Conservation (phyloP, 2,113 vertebrate genomes). For the Paradisaea rubra region DNA sequence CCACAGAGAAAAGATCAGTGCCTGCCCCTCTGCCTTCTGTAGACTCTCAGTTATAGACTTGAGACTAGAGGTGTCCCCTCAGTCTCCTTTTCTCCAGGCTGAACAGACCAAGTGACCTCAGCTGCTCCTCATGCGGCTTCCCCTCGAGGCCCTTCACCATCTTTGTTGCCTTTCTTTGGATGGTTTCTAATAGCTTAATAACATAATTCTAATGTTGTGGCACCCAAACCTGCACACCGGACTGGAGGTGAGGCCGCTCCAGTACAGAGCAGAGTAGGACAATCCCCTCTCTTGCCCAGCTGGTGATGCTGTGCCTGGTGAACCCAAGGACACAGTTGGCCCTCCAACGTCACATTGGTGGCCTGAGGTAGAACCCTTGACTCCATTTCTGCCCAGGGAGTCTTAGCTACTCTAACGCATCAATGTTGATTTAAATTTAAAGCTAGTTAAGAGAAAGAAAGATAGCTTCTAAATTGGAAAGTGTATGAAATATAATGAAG, state of each 20-base stretch:
- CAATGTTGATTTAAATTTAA: neutral
- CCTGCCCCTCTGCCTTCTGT: neutral
- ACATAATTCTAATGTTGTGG: neutral
- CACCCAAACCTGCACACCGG: rapidly evolving
- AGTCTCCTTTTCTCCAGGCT: neutral
- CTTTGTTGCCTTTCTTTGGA: neutral
- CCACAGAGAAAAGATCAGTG: neutral
- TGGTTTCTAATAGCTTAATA: too few species aligned
- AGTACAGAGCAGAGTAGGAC: neutral
- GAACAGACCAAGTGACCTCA: neutral
- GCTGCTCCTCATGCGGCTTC: rapidly evolving
- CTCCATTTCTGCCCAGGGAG: neutral
- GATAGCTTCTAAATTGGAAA: neutral
- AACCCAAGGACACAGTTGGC: rapidly evolving
- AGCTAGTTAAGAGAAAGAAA: neutral
- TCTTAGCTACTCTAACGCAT: neutral
- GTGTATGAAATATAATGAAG: neutral
- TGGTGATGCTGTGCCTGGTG: neutral
- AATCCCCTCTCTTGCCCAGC: neutral
- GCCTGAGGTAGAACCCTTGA: neutral
- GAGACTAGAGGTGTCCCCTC: neutral
- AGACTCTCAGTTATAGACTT: neutral
- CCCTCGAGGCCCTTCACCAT: neutral
- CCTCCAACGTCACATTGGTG: neutral
- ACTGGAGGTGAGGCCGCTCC: rapidly evolving